Base-by-base conservation (phyloP, 35 echinoderm and acorn worm species). In the Holothuria glaberrima region DNA sequence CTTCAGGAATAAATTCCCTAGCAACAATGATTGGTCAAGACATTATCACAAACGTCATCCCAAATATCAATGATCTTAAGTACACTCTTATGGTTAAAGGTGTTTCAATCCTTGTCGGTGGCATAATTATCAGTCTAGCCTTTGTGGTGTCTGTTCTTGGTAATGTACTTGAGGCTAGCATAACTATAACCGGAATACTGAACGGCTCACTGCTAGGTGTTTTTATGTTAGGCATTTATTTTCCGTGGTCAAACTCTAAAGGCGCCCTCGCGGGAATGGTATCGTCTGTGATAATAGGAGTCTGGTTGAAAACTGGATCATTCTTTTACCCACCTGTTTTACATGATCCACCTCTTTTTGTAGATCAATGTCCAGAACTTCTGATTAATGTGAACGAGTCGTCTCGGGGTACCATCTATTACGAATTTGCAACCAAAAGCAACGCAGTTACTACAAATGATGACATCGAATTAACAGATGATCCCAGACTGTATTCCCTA, bases 11-110 rank as follows among this genome's bases (percentile, higher is more conserved):
- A 0, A 90, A 90, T 62, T 46, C 89, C 3, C n/a, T 90, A 10
- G 75, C 89, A 9, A 75, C 89, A 18, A 61, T 90, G 54, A 48
- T 57, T 13, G 74, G 73, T 17, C 52, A 90, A 69, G 89, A 90
- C 30, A 25, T 90, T 22, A 67, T 90, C 12, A 79, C 38, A 69
- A 26, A 61, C 4, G 12, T 84, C 28, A 58, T 28, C 46, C 52
- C 52, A 12, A 21, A 61, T 30, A 84, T 84, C 46, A 61, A 36
- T 30, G 80, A 84, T 62, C 56, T 84, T n/a, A 84, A 84, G 57
- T 84, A 30, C 54, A 83, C 80, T 7, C 32, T 83, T 6, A 34
- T 77, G 22, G 6, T 77, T 7, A 87, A 87, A 41, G 30, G 44
- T 19, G 65, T 70, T 22, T 18, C 85, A 13, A 22, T 35, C 16